Conservation (phyloP, 2,888 invertebrate genomes). For the Aproaerema taeniolella region DNA sequence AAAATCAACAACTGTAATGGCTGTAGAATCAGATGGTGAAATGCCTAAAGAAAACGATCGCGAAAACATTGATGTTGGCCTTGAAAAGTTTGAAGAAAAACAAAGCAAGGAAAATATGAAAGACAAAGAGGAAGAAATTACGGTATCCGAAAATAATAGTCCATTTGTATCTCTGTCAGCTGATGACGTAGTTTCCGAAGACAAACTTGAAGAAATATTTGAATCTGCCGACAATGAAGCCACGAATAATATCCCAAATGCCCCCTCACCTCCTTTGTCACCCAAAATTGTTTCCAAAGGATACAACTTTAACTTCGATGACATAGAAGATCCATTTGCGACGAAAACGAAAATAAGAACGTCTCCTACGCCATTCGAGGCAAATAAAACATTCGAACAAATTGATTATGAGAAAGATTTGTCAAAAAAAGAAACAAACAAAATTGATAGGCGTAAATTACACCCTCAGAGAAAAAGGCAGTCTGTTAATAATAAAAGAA, state of each 20-base stretch:
- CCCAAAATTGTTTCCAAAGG: conserved; percentile 53
- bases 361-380: conserved; percentile 43
- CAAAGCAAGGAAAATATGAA: too few species aligned
- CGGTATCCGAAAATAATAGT: conserved; percentile 45
- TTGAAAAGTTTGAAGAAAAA: too few species aligned
- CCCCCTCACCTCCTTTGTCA: conserved; percentile 30
- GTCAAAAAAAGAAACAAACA: conserved; percentile 24
- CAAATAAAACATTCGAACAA: conserved; percentile 19
- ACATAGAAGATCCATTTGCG: conserved; percentile 58
- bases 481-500: conserved; percentile 30
- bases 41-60: too few species aligned
- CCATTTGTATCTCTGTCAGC: conserved; percentile 44
- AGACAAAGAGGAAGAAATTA: conserved; percentile 35
- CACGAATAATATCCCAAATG: conserved; percentile 9
- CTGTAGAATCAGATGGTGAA: too few species aligned
- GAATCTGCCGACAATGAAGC: conserved; percentile 26
- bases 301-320: conserved; percentile 62
- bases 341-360: conserved; percentile 53
- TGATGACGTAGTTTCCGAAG: conserved; percentile 27
- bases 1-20: too few species aligned
- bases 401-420: conserved; percentile 15
- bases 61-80: too few species aligned
- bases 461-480: conserved; percentile 38
- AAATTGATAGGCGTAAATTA: conserved; percentile 40
- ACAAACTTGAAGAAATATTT: conserved; percentile 18